phyloP scores from a whole-genome alignment of 2,113 vertebrate genomes.

The Alosa alosa region DNA sequence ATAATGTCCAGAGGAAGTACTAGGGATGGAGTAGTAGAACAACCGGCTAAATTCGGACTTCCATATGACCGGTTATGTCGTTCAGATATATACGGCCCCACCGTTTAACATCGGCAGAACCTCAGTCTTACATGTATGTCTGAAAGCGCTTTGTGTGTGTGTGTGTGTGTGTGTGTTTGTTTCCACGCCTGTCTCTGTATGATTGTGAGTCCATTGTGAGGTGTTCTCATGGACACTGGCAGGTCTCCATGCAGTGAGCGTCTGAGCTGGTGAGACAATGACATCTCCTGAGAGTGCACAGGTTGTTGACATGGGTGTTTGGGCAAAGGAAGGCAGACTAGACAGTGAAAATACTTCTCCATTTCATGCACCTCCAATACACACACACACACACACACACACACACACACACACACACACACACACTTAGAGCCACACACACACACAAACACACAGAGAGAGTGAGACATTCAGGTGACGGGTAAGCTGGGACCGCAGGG shows the following conservation, averaged over 20 bases:
- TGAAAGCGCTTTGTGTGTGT: too few species aligned
- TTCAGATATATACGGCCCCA: too few species aligned
- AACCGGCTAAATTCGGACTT: too few species aligned
- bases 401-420: conserved; percentile 31
- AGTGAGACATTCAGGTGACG: conserved; percentile 35
- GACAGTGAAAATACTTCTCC: not conserved
- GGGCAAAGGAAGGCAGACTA: too few species aligned
- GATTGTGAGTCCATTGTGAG: not conserved
- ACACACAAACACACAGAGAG: conserved; percentile 32
- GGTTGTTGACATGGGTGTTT: not conserved
- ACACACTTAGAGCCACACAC: not conserved
- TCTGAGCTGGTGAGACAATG: not conserved
- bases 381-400: not conserved
- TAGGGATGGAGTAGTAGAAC: too few species aligned
- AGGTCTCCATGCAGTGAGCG: too few species aligned
- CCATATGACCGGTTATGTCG: too few species aligned
- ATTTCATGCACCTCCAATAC: not conserved
- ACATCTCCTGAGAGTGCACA: not conserved
- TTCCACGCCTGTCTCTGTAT: not conserved
- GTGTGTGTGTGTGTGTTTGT: not conserved
- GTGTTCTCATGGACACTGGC: too few species aligned
- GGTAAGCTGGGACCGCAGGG: not conserved
- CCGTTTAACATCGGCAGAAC: too few species aligned
- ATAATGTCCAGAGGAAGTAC: too few species aligned
- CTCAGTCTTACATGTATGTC: too few species aligned